These are phyloP conservation scores for Vidua chalybeata DNA, from an alignment of 2,113 vertebrate species.

Conservation along the genomic window DNA sequence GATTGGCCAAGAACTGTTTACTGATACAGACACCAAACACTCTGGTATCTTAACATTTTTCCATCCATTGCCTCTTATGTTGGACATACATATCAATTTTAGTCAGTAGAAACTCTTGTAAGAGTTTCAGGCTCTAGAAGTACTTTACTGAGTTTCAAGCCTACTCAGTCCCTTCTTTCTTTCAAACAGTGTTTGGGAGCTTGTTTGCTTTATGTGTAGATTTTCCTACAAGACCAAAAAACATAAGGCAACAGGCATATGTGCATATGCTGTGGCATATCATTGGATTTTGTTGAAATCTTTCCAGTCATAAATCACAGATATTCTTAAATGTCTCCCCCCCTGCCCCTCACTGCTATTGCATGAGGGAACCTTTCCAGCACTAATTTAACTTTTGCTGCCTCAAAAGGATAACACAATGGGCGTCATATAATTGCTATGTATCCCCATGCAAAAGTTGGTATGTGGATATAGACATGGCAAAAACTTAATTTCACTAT, in stretches of 20 bases:
- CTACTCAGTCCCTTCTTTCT: background rate
- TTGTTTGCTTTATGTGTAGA: background rate
- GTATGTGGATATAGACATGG: background rate
- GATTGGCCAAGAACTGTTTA: background rate
- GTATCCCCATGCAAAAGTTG: background rate
- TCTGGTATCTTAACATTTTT: background rate
- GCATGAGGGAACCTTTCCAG: background rate
- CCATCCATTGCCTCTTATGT: background rate
- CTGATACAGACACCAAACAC: background rate
- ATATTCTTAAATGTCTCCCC: background rate
- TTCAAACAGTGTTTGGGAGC: background rate
- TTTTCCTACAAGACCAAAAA: background rate
- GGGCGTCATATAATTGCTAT: background rate
- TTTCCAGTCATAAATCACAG: background rate
- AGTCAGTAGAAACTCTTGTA: background rate
- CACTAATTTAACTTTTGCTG: background rate
- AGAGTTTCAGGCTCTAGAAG: background rate
- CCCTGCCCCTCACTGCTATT: background rate
- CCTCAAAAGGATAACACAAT: background rate
- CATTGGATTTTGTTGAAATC: accelerated
- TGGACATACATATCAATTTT: background rate
- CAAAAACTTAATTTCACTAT: background rate
- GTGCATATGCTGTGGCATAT: background rate
- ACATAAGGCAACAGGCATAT: background rate
- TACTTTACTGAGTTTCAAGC: background rate